Conservation (phyloP, 1,140 invertebrate species). For the Tyrophagus putrescentiae region DNA sequence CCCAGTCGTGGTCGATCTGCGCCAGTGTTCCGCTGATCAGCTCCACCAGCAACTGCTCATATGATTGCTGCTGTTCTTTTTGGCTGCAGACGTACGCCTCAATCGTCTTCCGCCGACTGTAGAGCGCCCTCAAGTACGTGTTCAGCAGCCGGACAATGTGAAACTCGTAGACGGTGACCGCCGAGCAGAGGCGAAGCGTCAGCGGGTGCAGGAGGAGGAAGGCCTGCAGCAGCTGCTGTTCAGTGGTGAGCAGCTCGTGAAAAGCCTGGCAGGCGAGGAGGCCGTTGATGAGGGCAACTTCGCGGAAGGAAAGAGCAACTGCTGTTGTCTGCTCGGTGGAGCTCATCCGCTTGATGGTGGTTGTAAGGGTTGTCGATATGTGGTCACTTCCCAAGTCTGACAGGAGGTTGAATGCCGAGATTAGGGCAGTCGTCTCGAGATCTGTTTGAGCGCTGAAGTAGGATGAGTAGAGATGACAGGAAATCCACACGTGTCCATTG, state of each 20-base stretch:
- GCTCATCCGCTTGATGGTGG: neutral
- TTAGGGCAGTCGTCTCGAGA: too few species aligned
- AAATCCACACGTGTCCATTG: neutral
- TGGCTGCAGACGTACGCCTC: too few species aligned
- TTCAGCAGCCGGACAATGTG: slow-evolving; percentile 6
- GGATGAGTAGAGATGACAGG: neutral
- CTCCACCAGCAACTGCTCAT: neutral
- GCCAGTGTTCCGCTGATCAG: neutral
- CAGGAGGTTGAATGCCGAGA: neutral
- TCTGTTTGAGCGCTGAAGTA: too few species aligned
- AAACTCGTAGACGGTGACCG: neutral
- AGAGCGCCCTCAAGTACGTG: neutral
- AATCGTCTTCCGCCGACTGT: neutral
- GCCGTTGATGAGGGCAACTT: neutral
- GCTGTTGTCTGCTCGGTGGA: neutral
- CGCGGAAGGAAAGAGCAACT: neutral
- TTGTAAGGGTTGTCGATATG: neutral
- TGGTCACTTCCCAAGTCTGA: neutral
- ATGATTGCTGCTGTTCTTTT: too few species aligned
- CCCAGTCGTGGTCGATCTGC: slow-evolving; percentile 12
- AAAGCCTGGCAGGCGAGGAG: neutral
- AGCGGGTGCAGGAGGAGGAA: neutral
- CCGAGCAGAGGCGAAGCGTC: neutral
- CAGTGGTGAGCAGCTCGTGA: neutral
- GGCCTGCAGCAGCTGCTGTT: neutral